Percentiles rank a stretch among this genome's conserved stretches.
Evolutionary conservation across 2,113 vertebrate species (phyloP).

Genomic region (Mola mola): DNA sequence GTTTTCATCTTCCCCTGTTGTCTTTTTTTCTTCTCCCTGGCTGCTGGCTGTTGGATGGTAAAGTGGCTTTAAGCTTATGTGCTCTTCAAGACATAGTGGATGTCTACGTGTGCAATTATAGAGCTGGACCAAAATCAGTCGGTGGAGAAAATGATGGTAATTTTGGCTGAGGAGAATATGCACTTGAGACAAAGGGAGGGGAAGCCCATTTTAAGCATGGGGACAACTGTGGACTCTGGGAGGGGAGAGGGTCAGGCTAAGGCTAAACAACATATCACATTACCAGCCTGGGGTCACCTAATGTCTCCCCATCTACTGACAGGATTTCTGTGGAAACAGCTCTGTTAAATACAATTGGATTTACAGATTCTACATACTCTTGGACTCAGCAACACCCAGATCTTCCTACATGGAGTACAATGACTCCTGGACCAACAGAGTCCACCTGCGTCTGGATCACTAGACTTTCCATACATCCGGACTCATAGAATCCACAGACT

Average conservation of each 20-base stretch:
- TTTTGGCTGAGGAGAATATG: slow-evolving; percentile 80
- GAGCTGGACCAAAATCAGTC: slow-evolving; percentile 70
- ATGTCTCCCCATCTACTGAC: slow-evolving; percentile 61
- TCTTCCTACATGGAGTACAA: no score
- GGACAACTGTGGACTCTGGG: slow-evolving; percentile 52
- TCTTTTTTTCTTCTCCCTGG: slow-evolving; percentile 54
- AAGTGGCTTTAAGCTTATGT: slow-evolving; percentile 81
- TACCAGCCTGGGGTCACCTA: slow-evolving; percentile 68
- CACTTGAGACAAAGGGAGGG: slow-evolving; percentile 80
- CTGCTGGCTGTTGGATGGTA: slow-evolving; percentile 71
- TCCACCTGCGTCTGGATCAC: no score
- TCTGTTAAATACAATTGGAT: slow-evolving; percentile 52
- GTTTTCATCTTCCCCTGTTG: slow-evolving; percentile 80
- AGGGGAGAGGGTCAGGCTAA: slow-evolving; percentile 67
- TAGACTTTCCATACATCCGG: no score
- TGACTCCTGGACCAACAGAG: no score
- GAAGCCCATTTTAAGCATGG: slow-evolving; percentile 73
- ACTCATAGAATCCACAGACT: no score
- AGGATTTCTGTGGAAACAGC: slow-evolving; percentile 51
- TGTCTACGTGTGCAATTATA: slow-evolving; percentile 83
- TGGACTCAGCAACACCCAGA: no score
- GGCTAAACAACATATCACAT: slow-evolving; percentile 79
- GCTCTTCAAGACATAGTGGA: slow-evolving; percentile 75
- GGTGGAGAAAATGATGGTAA: slow-evolving; percentile 77
- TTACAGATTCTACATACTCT: no score